Evolutionary conservation across 2,797 vertebrate species (phyloP).

Genomic region (Thripadectes ignobilis): DNA sequence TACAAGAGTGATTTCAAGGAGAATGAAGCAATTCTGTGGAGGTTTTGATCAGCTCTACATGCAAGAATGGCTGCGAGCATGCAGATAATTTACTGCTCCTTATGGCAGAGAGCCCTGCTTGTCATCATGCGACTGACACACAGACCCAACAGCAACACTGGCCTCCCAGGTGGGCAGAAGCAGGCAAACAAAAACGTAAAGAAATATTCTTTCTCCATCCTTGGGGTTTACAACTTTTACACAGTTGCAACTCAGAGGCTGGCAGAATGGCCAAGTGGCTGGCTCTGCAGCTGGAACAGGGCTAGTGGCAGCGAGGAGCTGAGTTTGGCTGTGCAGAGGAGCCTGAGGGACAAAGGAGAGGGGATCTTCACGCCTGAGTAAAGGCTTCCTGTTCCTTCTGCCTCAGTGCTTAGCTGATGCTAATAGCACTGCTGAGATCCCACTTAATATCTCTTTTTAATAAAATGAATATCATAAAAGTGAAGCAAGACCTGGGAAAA

Average conservation of each 20-base stretch:
- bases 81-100: neutral
- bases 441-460: neutral
- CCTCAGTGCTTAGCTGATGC: neutral
- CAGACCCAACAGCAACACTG: neutral
- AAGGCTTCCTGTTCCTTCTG: neutral
- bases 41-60: neutral
- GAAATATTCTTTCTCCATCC: neutral
- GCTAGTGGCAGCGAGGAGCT: neutral
- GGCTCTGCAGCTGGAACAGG: neutral
- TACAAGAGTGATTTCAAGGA: neutral
- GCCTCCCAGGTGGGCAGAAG: neutral
- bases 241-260: neutral
- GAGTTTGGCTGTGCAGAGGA: neutral
- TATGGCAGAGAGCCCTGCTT: neutral
- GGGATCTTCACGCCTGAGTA: neutral
- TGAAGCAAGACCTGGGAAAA: neutral
- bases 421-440: neutral
- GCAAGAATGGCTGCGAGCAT: neutral
- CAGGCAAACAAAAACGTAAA: neutral
- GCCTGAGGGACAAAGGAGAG: neutral
- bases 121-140: neutral
- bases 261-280: neutral
- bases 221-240: neutral
- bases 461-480: neutral
- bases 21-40: neutral